phyloP scores from a whole-genome alignment of 1,140 invertebrate species.

The Rhopalosiphum maidis region DNA sequence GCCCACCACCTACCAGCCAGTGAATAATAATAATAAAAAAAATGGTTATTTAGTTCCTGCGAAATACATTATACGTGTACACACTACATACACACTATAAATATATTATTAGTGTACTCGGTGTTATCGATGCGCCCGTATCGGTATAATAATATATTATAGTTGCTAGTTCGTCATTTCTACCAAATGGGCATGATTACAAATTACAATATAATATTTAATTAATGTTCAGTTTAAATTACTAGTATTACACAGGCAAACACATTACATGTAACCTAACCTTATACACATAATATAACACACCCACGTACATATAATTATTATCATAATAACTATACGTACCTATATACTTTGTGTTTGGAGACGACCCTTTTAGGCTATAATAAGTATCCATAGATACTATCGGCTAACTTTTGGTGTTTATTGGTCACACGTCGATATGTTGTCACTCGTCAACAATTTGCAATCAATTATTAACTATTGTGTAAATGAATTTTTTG shows the following conservation, averaged over 20 bases:
- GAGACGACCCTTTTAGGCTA: background rate
- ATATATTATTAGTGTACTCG: background rate
- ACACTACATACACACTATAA: background rate
- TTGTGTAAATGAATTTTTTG: background rate
- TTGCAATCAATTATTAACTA: background rate
- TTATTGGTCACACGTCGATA: background rate
- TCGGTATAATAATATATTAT: background rate
- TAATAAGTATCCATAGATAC: background rate
- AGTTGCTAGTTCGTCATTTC: background rate
- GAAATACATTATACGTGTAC: background rate
- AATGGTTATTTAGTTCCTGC: background rate
- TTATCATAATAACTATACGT: background rate
- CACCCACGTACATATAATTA: background rate
- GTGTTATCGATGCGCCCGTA: background rate
- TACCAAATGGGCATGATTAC: background rate
- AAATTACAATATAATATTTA: background rate
- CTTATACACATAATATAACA: background rate
- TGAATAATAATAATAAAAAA: background rate
- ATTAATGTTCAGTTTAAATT: background rate
- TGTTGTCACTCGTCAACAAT: background rate
- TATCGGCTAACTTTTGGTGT: background rate
- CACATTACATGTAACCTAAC: conserved; percentile 1
- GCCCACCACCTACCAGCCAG: background rate
- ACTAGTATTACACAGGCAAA: background rate
- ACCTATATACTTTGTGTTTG: background rate